phyloP scores from a whole-genome alignment of 2,113 vertebrate genomes.

The Cyphomyrus discorhynchus region DNA sequence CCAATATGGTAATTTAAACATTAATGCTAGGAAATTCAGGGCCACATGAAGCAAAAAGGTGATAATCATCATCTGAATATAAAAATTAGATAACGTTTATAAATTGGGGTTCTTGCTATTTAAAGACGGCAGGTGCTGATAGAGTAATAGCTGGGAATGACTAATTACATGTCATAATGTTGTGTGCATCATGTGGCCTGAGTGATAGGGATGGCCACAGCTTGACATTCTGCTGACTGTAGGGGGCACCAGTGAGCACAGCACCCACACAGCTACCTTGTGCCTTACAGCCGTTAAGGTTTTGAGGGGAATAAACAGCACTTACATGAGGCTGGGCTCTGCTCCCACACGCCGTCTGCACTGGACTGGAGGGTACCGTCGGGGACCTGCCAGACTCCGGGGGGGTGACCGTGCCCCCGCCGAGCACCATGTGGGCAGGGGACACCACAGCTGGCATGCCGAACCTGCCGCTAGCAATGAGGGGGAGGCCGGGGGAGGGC shows the following conservation, averaged over 20 bases:
- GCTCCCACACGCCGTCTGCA: no score
- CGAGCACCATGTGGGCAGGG: slow-evolving; percentile 58
- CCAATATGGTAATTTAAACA: background rate
- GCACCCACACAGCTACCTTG: background rate
- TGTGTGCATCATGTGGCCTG: background rate
- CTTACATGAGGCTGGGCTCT: background rate
- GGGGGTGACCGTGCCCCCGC: slow-evolving; percentile 44
- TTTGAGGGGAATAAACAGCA: background rate
- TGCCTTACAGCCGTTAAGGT: background rate
- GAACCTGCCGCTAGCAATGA: slow-evolving; percentile 59
- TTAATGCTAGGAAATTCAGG: background rate
- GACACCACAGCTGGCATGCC: slow-evolving; percentile 60
- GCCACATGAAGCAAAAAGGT: background rate
- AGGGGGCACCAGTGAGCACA: background rate
- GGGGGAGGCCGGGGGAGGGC: slow-evolving; percentile 66
- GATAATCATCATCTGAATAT: background rate
- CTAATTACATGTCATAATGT: background rate
- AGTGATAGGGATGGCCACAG: background rate
- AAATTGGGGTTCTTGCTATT: background rate
- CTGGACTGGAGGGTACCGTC: slow-evolving; percentile 25
- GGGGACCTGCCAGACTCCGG: slow-evolving; percentile 4
- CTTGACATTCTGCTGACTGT: background rate
- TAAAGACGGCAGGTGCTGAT: background rate
- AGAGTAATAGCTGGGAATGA: background rate
- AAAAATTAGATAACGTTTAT: background rate